Evolutionary conservation across 2,888 invertebrate genomes (phyloP).

Genomic region (Cephus sareptanus): DNA sequence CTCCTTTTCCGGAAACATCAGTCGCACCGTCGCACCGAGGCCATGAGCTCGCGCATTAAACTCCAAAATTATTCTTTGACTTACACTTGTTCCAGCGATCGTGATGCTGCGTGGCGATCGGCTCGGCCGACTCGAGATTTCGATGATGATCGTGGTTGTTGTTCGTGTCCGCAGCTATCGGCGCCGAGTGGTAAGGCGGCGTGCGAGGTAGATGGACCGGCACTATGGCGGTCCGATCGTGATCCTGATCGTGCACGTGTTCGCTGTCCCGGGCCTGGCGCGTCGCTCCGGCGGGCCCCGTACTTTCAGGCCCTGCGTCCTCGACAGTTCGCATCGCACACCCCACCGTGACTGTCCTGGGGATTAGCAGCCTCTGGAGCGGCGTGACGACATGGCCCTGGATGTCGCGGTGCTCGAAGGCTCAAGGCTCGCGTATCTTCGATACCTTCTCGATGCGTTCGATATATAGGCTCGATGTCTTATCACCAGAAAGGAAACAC

Average conservation of each 20-base stretch:
- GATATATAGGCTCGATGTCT: too few relatives aligned
- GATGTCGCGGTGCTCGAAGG: too few relatives aligned
- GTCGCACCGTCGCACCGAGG: neutral
- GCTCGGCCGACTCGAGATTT: constrained; percentile 53
- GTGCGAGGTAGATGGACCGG: constrained; percentile 12
- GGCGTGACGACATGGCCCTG: too few relatives aligned
- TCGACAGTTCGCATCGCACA: constrained; percentile 56
- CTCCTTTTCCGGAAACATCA: too few relatives aligned
- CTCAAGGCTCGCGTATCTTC: too few relatives aligned
- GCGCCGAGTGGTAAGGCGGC: constrained; percentile 12
- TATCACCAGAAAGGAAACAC: too few relatives aligned
- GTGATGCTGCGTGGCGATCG: constrained; percentile 40
- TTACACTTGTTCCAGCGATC: constrained; percentile 63
- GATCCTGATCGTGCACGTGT: neutral
- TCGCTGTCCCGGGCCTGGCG: constrained; percentile 20
- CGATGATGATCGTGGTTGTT: constrained; percentile 62
- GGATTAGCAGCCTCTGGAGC: too few relatives aligned
- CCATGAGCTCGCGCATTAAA: neutral
- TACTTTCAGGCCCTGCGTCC: constrained; percentile 40
- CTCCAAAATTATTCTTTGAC: constrained; percentile 29
- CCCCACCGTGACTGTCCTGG: constrained; percentile 1
- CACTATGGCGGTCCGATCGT: neutral
- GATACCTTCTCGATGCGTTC: too few relatives aligned
- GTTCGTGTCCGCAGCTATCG: constrained; percentile 54
- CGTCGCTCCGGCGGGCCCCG: constrained; percentile 26